phyloP scores from a whole-genome alignment of 2,797 vertebrate species.

The Acropternis orthonyx region DNA sequence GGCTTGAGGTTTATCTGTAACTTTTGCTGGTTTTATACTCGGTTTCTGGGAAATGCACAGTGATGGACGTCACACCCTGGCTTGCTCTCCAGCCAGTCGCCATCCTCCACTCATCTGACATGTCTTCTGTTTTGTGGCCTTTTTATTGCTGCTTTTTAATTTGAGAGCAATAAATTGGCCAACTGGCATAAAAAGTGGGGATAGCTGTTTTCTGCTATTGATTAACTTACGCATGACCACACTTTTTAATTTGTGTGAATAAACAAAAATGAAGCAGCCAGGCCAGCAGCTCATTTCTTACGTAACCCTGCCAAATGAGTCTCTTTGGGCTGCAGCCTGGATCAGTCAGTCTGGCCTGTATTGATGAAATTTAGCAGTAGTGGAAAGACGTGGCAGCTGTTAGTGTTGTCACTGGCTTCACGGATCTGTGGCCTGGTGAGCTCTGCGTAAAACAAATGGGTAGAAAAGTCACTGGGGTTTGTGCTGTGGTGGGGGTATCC shows the following conservation, averaged over 20 bases:
- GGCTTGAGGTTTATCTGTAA: not conserved
- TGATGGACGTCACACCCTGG: rapidly evolving
- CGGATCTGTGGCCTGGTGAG: not conserved
- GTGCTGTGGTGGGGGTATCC: not conserved
- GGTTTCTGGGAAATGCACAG: not conserved
- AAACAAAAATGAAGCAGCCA: not conserved
- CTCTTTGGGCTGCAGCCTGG: conserved; percentile 18
- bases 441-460: not conserved
- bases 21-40: not conserved
- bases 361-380: not conserved
- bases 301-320: conserved; percentile 31
- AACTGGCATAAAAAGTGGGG: not conserved
- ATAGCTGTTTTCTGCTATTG: conserved; percentile 46
- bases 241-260: conserved; percentile 53
- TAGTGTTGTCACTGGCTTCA: not conserved
- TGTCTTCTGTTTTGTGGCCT: not conserved
- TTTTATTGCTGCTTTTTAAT: conserved; percentile 12
- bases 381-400: not conserved
- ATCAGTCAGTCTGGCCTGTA: not conserved
- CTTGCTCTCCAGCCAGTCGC: not conserved
- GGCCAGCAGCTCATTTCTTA: conserved; percentile 53
- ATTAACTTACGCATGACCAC: conserved; percentile 41
- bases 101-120: not conserved
- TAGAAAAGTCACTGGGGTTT: not conserved
- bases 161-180: conserved; percentile 33